These are phyloP conservation scores for Hippocampus zosterae DNA, from an alignment of 2,113 vertebrate genomes.

Conservation along the genomic window DNA sequence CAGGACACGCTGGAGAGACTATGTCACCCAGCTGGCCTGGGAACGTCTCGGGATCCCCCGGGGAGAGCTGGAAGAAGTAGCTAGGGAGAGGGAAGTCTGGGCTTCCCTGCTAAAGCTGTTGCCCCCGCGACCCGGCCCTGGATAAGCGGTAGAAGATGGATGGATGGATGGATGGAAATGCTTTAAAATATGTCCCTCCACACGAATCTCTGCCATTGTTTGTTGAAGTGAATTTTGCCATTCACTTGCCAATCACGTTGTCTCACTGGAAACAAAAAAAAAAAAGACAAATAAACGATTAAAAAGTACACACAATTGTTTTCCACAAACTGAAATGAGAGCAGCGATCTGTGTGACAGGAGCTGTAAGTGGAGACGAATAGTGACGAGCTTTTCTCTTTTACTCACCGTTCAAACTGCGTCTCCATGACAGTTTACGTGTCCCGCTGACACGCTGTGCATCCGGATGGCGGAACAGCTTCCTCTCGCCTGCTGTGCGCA, in stretches of 20 bases:
- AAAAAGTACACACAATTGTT: not conserved
- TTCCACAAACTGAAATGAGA: not conserved
- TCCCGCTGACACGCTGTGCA: slow-evolving; percentile 57
- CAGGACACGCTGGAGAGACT: too few species aligned
- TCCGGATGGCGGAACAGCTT: slow-evolving; percentile 46
- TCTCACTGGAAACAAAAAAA: too few species aligned
- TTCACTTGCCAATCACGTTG: not conserved
- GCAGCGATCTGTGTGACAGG: slow-evolving; percentile 46
- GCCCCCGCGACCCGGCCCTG: too few species aligned
- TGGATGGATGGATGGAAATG: too few species aligned
- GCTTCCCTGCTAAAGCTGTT: too few species aligned
- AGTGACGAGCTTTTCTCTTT: slow-evolving; percentile 36
- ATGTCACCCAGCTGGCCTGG: too few species aligned
- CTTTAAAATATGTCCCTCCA: too few species aligned
- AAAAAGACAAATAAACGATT: too few species aligned
- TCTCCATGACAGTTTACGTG: slow-evolving; percentile 63
- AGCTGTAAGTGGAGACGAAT: slow-evolving; percentile 55
- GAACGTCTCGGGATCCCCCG: too few species aligned
- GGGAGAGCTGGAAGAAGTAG: too few species aligned
- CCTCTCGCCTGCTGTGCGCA: slow-evolving; percentile 49
- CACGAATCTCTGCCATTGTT: not conserved
- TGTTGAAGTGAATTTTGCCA: not conserved
- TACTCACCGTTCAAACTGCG: slow-evolving; percentile 26
- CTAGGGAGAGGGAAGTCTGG: too few species aligned
- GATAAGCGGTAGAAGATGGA: too few species aligned